These are phyloP conservation scores for Grammomys dolichurus DNA, from an alignment of 2,113 vertebrate genomes.

Conservation along the genomic window DNA sequence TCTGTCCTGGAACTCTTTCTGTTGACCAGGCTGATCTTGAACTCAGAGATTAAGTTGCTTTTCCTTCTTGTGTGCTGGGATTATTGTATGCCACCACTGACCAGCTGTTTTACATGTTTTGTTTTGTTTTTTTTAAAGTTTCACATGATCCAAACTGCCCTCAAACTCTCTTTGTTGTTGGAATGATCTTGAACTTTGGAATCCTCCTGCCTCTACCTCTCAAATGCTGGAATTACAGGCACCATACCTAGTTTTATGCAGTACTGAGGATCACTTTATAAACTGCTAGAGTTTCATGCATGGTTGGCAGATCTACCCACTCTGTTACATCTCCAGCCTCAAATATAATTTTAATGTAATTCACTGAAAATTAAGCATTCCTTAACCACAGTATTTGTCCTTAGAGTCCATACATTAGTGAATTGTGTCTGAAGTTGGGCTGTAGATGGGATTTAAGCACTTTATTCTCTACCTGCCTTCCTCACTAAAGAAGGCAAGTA, in stretches of 20 bases:
- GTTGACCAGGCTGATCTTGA: neutral
- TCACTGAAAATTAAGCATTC: conserved; percentile 16
- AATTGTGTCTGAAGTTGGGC: neutral
- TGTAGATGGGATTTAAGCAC: neutral
- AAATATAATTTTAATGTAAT: conserved; percentile 36
- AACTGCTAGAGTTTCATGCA: neutral
- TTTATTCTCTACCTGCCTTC: neutral
- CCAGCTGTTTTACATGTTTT: neutral
- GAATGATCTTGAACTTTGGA: neutral
- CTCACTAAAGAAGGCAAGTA: neutral
- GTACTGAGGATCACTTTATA: neutral
- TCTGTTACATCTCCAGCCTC: neutral
- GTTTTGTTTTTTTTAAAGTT: neutral
- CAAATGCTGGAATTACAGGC: neutral
- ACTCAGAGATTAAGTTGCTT: neutral
- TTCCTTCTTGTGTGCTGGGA: neutral
- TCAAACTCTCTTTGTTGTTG: neutral
- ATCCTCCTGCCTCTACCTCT: neutral
- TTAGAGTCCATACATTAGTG: neutral
- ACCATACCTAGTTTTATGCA: neutral
- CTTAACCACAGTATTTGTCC: neutral
- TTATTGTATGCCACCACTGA: neutral
- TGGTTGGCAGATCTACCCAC: neutral
- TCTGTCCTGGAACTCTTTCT: neutral
- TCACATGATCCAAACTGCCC: neutral